Evolutionary conservation across 1,140 invertebrate genomes (phyloP), one percentile per base, ranked within the genome.

Genomic region (Chelonus insularis): DNA sequence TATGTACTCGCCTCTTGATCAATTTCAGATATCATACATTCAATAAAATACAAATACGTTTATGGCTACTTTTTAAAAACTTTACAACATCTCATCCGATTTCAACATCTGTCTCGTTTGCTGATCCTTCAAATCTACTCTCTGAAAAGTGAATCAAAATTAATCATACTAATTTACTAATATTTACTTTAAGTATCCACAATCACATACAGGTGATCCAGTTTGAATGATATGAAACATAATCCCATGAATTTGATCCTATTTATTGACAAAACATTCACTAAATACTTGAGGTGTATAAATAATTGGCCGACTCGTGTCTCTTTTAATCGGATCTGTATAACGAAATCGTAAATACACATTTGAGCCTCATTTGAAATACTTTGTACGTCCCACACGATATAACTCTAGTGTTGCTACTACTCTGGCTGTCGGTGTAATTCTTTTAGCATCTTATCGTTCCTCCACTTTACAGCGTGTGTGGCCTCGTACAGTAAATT

Each of bases 321-420:
- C 18, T n/a, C 11, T 23, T 48, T 48, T 48, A 48, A 48, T 48
- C 45, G 45, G 45, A 48, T 48, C 23, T 23, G 11, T 48, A 21
- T 48, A 7, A 56, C 21, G 37, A 63, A 58, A 57, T 58, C 48
- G 39, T 63, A 63, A 63, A 63, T 63, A 54, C 62, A 45, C 43
- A 56, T 64, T 52, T 55, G 57, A 55, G 23, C 39, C 18, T 23
- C 48, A 59, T 64, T 60, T 59, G 23, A 64, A 59, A 55, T 54
- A 64, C 57, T 59, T 59, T 60, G 41, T 21, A 52, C 63, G 23
- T 56, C 58, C 62, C 57, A 56, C 62, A 51, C 57, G 48, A 11
- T 20, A 41, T 36, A 57, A 34, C 32, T 21, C 32, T 52, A 18
- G 36, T 16, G 21, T 41, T 12, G 20, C 25, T 34, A 25, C 21